Evolutionary conservation across 2,113 vertebrate species (phyloP).

Genomic region (Hemichromis elongatus): DNA sequence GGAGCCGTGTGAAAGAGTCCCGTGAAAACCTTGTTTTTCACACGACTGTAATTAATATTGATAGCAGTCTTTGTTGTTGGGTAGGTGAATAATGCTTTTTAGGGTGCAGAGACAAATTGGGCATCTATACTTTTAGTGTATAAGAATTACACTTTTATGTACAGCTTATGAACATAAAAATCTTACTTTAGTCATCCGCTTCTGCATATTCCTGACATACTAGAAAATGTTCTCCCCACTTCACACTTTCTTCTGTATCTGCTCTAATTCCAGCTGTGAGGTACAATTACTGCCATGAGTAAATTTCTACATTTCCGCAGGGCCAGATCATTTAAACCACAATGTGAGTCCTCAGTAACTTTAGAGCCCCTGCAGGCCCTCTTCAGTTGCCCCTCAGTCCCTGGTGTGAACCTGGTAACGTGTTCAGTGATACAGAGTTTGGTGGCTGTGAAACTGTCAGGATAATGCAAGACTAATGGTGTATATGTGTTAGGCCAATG

Average conservation of each 20-base stretch:
- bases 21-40: neutral
- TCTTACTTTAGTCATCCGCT: constrained; percentile 3
- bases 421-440: constrained; percentile 39
- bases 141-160: neutral
- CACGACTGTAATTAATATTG: neutral
- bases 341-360: constrained; percentile 65
- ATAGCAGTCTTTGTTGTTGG: neutral
- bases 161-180: neutral
- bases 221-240: neutral
- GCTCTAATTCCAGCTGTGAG: constrained; percentile 47
- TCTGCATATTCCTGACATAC: neutral
- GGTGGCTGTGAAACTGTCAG: constrained; percentile 24
- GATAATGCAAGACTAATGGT: constrained; percentile 57
- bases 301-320: constrained; percentile 67
- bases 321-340: constrained; percentile 64
- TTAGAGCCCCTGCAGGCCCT: constrained; percentile 54
- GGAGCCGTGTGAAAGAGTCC: neutral
- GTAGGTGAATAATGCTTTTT: neutral
- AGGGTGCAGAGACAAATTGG: neutral
- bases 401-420: constrained; percentile 43
- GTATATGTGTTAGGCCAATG: constrained; percentile 36
- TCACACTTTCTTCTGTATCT: constrained; percentile 8
- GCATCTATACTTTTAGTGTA: neutral
- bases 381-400: constrained; percentile 39
- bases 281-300: constrained; percentile 62